A percentile compares a stretch with the other conserved stretches of the same genome.
Evolutionary conservation across 30 jellyfish, hydroid and myxozoan species (phyloP).

Genomic region (Cassiopea xamachana): DNA sequence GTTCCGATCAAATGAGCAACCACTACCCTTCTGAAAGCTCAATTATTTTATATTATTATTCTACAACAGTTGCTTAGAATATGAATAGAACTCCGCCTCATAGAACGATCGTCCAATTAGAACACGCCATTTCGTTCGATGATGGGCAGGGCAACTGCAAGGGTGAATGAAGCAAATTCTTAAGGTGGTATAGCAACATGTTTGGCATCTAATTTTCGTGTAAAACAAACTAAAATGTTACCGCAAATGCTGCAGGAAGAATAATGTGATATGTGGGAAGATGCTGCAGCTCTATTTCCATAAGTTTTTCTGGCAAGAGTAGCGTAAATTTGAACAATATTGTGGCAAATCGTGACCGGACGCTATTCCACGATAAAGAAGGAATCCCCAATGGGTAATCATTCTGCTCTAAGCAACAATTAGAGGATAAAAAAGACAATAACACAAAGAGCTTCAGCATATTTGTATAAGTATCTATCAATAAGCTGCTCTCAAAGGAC

Average conservation of each 20-base stretch:
- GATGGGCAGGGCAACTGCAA: constrained; percentile 69
- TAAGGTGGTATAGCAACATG: constrained; percentile 49
- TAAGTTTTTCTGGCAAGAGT: not conserved
- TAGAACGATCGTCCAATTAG: constrained; percentile 73
- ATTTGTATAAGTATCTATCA: constrained; percentile 61
- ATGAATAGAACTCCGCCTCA: constrained; percentile 77
- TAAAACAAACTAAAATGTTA: not conserved
- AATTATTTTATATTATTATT: constrained; percentile 66
- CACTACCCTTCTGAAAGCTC: constrained; percentile 62
- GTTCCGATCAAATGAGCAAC: constrained; percentile 85
- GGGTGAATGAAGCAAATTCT: constrained; percentile 41
- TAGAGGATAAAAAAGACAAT: constrained; percentile 53
- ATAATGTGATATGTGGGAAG: constrained; percentile 5
- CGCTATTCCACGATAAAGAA: constrained; percentile 24
- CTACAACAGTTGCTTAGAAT: constrained; percentile 84
- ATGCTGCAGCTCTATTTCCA: not conserved
- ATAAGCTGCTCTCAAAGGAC: constrained; percentile 71
- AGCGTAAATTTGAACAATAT: constrained; percentile 24
- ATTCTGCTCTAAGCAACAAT: constrained; percentile 49
- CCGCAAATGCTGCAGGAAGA: not conserved
- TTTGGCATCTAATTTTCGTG: constrained; percentile 62
- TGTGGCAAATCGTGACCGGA: constrained; percentile 24
- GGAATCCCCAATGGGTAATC: constrained; percentile 71
- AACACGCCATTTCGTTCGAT: constrained; percentile 80
- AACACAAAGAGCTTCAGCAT: constrained; percentile 57